Evolutionary conservation across 1,140 invertebrate species (phyloP), one percentile per base, ranked within the genome.

Genomic region (Drosophila dunni): DNA sequence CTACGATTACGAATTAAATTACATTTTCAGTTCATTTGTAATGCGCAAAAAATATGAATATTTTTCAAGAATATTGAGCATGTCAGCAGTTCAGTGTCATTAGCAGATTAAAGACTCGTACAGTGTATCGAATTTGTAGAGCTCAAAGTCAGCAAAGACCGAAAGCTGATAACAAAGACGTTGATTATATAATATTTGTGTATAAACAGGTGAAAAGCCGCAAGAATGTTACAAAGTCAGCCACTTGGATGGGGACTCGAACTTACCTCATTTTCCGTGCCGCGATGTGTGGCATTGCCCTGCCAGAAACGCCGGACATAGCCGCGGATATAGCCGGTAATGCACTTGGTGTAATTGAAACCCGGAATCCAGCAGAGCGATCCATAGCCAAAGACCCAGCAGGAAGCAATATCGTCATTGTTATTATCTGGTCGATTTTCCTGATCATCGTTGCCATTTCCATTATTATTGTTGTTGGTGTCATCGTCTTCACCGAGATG

Each of bases 301-400:
- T 98, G 97, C 96, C 96, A 97, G 92, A 98, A 98, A 90, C 95
- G 94, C 46, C 97, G 93, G 1, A 94, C 93, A 90, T 95, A 98
- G 15, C 97, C 96, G 8, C 91, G 63, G 15, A 92, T 90, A 77
- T 95, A 95, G 7, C 97, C 97, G 8, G 95, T 94, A 4, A 95
- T 93, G 29, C 95, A 95, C 79, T 95, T 94, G 67, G 94, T 93
- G 90, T 95, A 97, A 65, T 95, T 93, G 89, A 98, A 98, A 29
- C 97, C 97, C 0, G 97, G 97, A 91, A 96, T 94, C 97, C 97
- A 98, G 93, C 97, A 97, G 3, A 98, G 89, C 1, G 96, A 97
- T 9, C 97, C 97, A 80, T 98, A 98, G 0, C 96, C 97, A 80
- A 97, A 98, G 11, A 98, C 94, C 97, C 97, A 97, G 17, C 95